Base-by-base conservation (phyloP, 2,888 invertebrate genomes). In the Conomelus anceps region DNA sequence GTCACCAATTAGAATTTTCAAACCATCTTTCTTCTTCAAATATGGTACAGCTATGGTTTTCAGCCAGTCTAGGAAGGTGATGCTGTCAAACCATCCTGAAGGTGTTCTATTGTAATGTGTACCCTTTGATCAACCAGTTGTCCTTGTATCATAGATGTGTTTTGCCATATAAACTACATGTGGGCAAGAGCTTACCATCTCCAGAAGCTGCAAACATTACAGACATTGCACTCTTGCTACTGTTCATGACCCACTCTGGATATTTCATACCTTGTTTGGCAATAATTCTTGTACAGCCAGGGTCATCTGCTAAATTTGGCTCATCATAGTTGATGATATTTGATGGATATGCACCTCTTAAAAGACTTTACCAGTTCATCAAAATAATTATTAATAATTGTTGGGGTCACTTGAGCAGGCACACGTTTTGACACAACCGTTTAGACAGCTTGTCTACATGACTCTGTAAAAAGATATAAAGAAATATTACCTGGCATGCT, bases 1-100 rank as follows among this genome's bases (percentile, higher is more conserved):
- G 90, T 93, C 92, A 7, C 93, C 93, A 89, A 93, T 92, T 63
- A 93, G 85, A 22, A 92, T 91, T 90, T 92, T 92, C 89, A 87
- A 90, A 11, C 92, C 92, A 23, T 89, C 34, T 84, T 91, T 90
- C 84, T 90, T 90, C 88, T 90, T 91, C 84, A 91, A 90, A 88
- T 91, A 92, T 84, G 92, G 92, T 29, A 92, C 88, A 41, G 90
- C 91, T 20, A 91, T 89, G 23, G 90, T 89, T 26, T 90, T 22
- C 84, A 92, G 91, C 92, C 92, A 92, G 89, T 92, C 92, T 34
- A 91, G 89, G 90, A 93, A 92, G 88, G 89, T 90, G 17, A 84
- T 34, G 22, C 41, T 24, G 88, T 92, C 92, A 91, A 93, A 92
- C 93, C 92, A 93, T 4, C 92, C 93, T 84, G 91, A 91, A 88